Evolutionary conservation across 1,140 invertebrate genomes (phyloP).

Genomic region (Zaprionus camerounensis): DNA sequence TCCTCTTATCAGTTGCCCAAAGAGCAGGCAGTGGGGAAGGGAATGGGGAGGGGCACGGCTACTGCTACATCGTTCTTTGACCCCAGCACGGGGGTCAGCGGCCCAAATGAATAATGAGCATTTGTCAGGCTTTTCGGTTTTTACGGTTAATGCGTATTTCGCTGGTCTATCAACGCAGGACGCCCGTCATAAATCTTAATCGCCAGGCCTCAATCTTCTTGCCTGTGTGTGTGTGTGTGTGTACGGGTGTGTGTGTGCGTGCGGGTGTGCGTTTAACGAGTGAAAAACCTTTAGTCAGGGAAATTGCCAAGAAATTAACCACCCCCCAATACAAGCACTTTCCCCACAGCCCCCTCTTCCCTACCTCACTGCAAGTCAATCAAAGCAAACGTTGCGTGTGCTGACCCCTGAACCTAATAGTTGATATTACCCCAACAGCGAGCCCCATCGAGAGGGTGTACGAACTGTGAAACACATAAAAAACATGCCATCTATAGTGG

Average conservation of each 20-base stretch:
- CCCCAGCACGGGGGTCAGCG: constrained; percentile 52
- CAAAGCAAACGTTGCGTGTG: constrained; percentile 42
- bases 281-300: constrained; percentile 19
- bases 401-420: constrained; percentile 23
- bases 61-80: constrained; percentile 49
- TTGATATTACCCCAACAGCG: constrained; percentile 5
- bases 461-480: constrained; percentile 9
- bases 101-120: constrained; percentile 58
- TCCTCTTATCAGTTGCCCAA: constrained; percentile 29
- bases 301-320: constrained; percentile 19
- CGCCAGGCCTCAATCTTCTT: constrained; percentile 40
- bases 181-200: constrained; percentile 70
- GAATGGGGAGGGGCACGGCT: neutral
- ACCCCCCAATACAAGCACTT: neutral
- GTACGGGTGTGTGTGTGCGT: neutral
- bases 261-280: neutral
- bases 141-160: constrained; percentile 43
- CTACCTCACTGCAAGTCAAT: constrained; percentile 14
- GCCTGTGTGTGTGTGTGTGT: neutral
- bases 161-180: constrained; percentile 17
- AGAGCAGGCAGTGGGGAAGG: neutral
- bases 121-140: constrained; percentile 52
- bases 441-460: neutral
- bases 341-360: neutral
- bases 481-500: constrained; percentile 16